phyloP scores from a whole-genome alignment of 1,140 invertebrate species.

The roundworm (Caenorhabditis elegans) region WBcel235 BX284602.5:3547001-3547500 shows the following conservation, averaged over 20 bases:
- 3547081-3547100: too few relatives aligned
- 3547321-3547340: background rate
- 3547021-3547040: too few relatives aligned
- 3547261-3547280: background rate
- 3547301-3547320: background rate
- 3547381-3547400: background rate
- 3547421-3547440: conserved; percentile 10
- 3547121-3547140: too few relatives aligned
- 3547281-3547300: background rate
- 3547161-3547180: too few relatives aligned
- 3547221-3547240: background rate
- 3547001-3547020: too few relatives aligned
- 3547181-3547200: too few relatives aligned
- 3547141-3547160: too few relatives aligned
- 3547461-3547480: background rate
- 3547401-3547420: background rate
- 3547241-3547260: background rate
- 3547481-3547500: background rate
- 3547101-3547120: too few relatives aligned
- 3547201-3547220: too few relatives aligned
- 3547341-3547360: too few relatives aligned
- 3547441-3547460: background rate
- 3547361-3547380: background rate
- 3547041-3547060: too few relatives aligned
- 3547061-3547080: too few relatives aligned